These are phyloP conservation scores for Entomobrya multifasciata DNA, from an alignment of 2,888 invertebrate genomes.

Conservation along the genomic window DNA sequence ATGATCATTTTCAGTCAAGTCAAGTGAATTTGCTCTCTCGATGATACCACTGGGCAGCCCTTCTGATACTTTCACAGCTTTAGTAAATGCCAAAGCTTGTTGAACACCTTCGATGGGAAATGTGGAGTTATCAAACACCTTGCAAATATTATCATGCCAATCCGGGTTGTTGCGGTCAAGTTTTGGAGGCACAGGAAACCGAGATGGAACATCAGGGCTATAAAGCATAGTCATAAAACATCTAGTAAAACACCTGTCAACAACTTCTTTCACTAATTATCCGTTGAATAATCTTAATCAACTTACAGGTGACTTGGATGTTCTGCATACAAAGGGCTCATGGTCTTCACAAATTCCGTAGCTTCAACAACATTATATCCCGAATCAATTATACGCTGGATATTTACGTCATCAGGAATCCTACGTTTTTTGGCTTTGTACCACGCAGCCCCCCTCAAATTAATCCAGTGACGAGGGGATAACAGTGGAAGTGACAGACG, in stretches of 20 bases:
- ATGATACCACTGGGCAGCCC: constrained; percentile 80
- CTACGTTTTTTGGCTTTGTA: constrained; percentile 85
- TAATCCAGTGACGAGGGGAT: constrained; percentile 66
- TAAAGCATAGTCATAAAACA: no score
- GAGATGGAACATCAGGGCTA: constrained; percentile 47
- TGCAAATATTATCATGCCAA: constrained; percentile 80
- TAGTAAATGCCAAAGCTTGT: constrained; percentile 81
- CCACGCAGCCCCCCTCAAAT: constrained; percentile 83
- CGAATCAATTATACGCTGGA: constrained; percentile 83
- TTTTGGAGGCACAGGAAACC: constrained; percentile 73
- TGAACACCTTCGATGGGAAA: constrained; percentile 80
- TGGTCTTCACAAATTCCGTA: constrained; percentile 82
- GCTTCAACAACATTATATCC: constrained; percentile 86
- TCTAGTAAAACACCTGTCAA: no score
- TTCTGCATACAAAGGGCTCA: constrained; percentile 64
- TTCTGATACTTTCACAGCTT: constrained; percentile 80
- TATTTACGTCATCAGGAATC: constrained; percentile 84
- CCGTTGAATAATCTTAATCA: no score
- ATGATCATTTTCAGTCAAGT: constrained; percentile 78
- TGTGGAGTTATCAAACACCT: constrained; percentile 71
- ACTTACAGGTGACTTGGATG: constrained; percentile 1
- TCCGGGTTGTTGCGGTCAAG: constrained; percentile 75
- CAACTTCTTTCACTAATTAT: no score
- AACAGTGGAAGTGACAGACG: constrained; percentile 66
- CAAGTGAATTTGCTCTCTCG: constrained; percentile 68